A percentile compares a stretch with the other conserved stretches of the same genome.
These are phyloP conservation scores for Caenorhabditis uteleia DNA, from an alignment of 2,888 invertebrate species.

Conservation along the genomic window DNA sequence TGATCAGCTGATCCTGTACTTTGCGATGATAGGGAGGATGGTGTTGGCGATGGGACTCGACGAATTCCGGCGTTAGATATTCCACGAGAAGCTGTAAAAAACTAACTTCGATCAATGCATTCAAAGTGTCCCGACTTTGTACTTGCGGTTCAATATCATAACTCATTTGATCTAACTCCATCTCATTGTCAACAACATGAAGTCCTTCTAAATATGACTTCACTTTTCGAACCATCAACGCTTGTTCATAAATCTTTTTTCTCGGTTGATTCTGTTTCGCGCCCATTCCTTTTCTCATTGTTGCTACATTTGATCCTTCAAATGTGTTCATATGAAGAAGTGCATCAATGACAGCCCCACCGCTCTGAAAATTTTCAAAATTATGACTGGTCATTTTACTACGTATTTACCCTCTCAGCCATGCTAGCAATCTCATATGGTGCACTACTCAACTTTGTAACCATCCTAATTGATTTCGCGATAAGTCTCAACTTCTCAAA, in stretches of 20 bases:
- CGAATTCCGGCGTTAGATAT: slow-evolving; percentile 23
- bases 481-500: slow-evolving; percentile 98
- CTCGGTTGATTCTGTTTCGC: slow-evolving; percentile 47
- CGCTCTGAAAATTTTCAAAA: slow-evolving; percentile 46
- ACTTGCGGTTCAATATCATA: slow-evolving; percentile 81
- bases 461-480: slow-evolving; percentile 83
- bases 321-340: slow-evolving; percentile 66
- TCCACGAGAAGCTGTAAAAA: slow-evolving; percentile 26
- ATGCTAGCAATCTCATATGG: slow-evolving; percentile 74
- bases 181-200: slow-evolving; percentile 89
- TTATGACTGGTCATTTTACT: too few species aligned
- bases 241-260: slow-evolving; percentile 72
- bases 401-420: slow-evolving; percentile 47
- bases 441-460: slow-evolving; percentile 87
- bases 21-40: slow-evolving; percentile 82
- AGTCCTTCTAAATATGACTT: slow-evolving; percentile 92
- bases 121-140: slow-evolving; percentile 7
- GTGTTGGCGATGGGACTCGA: slow-evolving; percentile 82
- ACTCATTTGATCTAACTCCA: slow-evolving; percentile 85
- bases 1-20: slow-evolving; percentile 74
- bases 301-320: slow-evolving; percentile 60
- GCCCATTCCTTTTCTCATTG: slow-evolving; percentile 56
- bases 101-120: background rate
- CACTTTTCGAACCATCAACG: slow-evolving; percentile 95
- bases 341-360: slow-evolving; percentile 57